A percentile compares a stretch with the other conserved stretches of the same genome.
These are phyloP conservation scores for Drosophila lacicola DNA, from an alignment of 2,888 invertebrate genomes.

Conservation along the genomic window DNA sequence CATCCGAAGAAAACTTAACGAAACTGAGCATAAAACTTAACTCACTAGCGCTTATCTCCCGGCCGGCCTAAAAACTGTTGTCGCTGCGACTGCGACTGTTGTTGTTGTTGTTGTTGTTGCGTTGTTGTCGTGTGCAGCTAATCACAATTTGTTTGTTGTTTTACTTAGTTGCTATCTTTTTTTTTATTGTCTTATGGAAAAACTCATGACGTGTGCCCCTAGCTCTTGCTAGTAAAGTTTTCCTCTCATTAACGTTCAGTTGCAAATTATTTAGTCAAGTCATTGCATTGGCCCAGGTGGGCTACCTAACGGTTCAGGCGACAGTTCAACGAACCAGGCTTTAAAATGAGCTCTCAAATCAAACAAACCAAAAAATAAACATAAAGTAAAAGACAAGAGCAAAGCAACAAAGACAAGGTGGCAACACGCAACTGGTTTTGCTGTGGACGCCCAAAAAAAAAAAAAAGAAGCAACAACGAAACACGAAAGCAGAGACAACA, in stretches of 20 bases:
- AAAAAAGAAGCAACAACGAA: conserved; percentile 23
- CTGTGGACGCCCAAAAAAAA: conserved; percentile 37
- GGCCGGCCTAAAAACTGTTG: conserved; percentile 48
- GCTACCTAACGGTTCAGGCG: conserved; percentile 41
- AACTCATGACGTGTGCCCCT: conserved; percentile 66
- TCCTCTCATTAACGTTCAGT: conserved; percentile 54
- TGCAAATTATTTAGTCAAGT: conserved; percentile 57
- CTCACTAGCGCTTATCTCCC: conserved; percentile 42
- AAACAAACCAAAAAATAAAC: conserved; percentile 34
- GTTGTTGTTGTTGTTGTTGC: not conserved
- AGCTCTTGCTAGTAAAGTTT: conserved; percentile 21
- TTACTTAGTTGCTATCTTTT: conserved; percentile 21
- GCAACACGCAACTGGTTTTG: conserved; percentile 54
- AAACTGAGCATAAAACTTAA: conserved; percentile 17
- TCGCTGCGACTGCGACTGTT: conserved; percentile 41
- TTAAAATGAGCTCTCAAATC: conserved; percentile 25
- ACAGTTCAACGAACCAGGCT: conserved; percentile 67
- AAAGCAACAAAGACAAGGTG: conserved; percentile 48
- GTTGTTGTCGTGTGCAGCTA: conserved; percentile 45
- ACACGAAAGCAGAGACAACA: conserved; percentile 12
- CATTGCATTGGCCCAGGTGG: conserved; percentile 40
- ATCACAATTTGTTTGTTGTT: conserved; percentile 41
- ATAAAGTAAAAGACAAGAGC: conserved; percentile 35
- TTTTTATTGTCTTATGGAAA: conserved; percentile 26
- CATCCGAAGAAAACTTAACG: conserved; percentile 46